Conservation (phyloP, 2,113 vertebrate species). For the Notarius lentiginosus region DNA sequence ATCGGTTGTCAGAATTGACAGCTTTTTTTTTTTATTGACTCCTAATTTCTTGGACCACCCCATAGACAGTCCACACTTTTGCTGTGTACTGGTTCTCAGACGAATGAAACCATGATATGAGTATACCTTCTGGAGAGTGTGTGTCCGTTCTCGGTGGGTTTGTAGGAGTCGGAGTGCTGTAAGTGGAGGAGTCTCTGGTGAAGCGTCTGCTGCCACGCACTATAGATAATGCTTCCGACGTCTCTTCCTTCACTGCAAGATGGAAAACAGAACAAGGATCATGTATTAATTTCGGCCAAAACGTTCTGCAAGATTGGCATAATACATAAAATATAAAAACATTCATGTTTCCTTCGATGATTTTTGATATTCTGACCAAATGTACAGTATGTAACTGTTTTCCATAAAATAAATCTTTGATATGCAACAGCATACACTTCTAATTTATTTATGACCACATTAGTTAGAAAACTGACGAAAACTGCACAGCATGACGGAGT, state of each 20-base stretch:
- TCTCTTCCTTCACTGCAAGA: constrained; percentile 74
- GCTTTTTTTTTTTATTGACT: not conserved
- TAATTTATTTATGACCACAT: not conserved
- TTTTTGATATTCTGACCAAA: not conserved
- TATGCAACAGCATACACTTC: not conserved
- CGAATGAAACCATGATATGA: not conserved
- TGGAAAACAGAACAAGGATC: not conserved
- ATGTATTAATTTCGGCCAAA: not conserved
- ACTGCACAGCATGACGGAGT: not conserved
- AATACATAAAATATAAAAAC: not conserved
- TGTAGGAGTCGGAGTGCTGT: constrained; percentile 71
- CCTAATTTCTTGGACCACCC: too few species aligned
- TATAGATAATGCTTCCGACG: constrained; percentile 61
- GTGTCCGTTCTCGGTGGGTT: constrained; percentile 66
- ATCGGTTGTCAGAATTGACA: not conserved
- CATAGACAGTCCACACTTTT: not conserved
- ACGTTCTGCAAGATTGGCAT: not conserved
- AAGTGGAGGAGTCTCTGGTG: constrained; percentile 69
- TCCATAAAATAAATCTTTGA: not conserved
- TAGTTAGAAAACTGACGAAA: not conserved
- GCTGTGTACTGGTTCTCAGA: not conserved
- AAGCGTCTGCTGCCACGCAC: constrained; percentile 73
- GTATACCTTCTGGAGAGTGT: constrained; percentile 74
- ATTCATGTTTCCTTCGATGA: not conserved
- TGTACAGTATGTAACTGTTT: not conserved